phyloP scores from a whole-genome alignment of 2,888 invertebrate genomes.

The Callyntrura guangdongensis region DNA sequence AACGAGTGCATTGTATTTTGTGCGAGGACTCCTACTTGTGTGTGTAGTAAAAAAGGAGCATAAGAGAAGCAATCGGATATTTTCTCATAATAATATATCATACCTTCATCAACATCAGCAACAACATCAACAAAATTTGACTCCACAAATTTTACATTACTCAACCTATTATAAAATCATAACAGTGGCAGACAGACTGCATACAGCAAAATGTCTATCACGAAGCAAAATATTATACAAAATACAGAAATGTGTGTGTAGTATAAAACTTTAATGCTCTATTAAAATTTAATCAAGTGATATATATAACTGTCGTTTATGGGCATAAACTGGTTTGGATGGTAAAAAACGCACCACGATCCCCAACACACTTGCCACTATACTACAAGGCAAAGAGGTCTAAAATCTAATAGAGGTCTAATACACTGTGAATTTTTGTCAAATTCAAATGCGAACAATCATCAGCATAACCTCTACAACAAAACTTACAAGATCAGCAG shows the following conservation, averaged over 20 bases:
- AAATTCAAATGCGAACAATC: conserved; percentile 47
- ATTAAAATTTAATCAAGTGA: conserved; percentile 66
- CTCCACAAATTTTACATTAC: conserved; percentile 52
- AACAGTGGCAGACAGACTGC: conserved; percentile 24
- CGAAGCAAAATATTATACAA: background rate
- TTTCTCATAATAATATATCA: conserved; percentile 62
- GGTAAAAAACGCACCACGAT: conserved; percentile 19
- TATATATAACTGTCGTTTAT: conserved; percentile 63
- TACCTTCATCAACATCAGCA: conserved; percentile 48
- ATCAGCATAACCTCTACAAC: background rate
- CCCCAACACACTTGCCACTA: conserved; percentile 6
- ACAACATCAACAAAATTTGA: conserved; percentile 43
- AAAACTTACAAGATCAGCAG: background rate
- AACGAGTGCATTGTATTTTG: conserved; percentile 59
- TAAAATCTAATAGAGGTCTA: background rate
- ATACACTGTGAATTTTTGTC: conserved; percentile 48
- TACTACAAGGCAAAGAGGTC: background rate
- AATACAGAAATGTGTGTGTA: background rate
- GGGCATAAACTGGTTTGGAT: conserved; percentile 51
- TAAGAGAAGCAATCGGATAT: conserved; percentile 46
- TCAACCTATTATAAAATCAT: conserved; percentile 30
- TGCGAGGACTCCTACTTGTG: conserved; percentile 11
- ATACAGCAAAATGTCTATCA: background rate
- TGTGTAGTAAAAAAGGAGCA: conserved; percentile 40
- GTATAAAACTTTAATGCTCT: conserved; percentile 43